phyloP scores from a whole-genome alignment of 64 coral and sea anemone species.

The Pocillopora verrucosa region DNA sequence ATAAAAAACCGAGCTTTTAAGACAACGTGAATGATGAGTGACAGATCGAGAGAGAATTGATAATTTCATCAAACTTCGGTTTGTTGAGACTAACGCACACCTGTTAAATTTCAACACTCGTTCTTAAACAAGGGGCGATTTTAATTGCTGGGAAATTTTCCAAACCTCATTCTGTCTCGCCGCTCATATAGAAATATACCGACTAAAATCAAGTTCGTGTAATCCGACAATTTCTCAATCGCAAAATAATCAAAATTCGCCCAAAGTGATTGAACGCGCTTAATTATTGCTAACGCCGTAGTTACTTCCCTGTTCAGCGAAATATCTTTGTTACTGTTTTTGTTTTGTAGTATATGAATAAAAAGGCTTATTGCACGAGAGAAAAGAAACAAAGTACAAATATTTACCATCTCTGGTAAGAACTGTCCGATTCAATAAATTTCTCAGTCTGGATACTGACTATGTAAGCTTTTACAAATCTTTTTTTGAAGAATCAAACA shows the following conservation, averaged over 20 bases:
- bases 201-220: too few species aligned
- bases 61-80: not conserved
- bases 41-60: not conserved
- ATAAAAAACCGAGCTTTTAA: not conserved
- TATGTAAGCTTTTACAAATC: too few species aligned
- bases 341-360: not conserved
- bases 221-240: too few species aligned
- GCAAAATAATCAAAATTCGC: too few species aligned
- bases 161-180: not conserved
- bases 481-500: too few species aligned
- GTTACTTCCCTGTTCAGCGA: slow-evolving; percentile 18
- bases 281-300: not conserved
- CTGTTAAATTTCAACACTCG: not conserved
- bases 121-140: not conserved
- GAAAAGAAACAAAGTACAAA: not conserved
- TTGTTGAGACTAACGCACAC: not conserved
- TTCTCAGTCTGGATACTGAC: too few species aligned
- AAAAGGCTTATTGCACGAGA: not conserved
- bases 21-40: not conserved
- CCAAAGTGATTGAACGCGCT: not conserved
- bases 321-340: not conserved
- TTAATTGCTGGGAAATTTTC: not conserved
- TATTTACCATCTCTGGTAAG: not conserved
- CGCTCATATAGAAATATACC: not conserved
- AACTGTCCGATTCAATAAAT: not conserved